Percentiles rank a stretch among this genome's conserved stretches.
Evolutionary conservation across 2,797 vertebrate species (phyloP).

Genomic region (Enoplosus armatus): DNA sequence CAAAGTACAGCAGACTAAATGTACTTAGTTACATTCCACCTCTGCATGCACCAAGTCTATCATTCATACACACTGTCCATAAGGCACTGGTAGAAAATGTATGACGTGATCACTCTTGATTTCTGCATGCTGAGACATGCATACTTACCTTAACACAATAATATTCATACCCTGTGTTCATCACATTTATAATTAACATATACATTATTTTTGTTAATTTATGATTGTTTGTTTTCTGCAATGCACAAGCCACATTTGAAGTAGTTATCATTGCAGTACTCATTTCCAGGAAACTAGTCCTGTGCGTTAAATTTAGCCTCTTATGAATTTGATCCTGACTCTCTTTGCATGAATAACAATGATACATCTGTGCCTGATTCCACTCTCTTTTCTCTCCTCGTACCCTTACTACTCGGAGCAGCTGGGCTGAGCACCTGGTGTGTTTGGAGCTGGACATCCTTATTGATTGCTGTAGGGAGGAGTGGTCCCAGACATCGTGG

Average conservation of each 20-base stretch:
- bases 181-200: constrained; percentile 8
- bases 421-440: constrained; percentile 56
- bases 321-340: constrained; percentile 55
- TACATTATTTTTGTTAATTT: neutral
- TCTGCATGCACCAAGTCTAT: neutral
- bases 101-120: neutral
- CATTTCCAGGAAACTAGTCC: constrained; percentile 42
- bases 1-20: neutral
- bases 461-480: constrained; percentile 66
- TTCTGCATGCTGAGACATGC: neutral
- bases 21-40: too few relatives aligned
- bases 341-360: constrained; percentile 68
- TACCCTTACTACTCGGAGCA: constrained; percentile 47
- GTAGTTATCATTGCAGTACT: constrained; percentile 12
- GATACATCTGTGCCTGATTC: constrained; percentile 66
- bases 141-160: neutral
- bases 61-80: neutral
- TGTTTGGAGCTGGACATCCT: constrained; percentile 62
- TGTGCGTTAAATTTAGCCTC: constrained; percentile 42
- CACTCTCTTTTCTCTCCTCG: constrained; percentile 26
- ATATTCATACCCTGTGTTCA: constrained; percentile 6
- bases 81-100: neutral
- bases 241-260: constrained; percentile 14
- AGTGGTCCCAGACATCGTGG: constrained; percentile 62
- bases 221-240: constrained; percentile 25